Base-by-base conservation (phyloP, 2,888 invertebrate genomes). In the Argynnis bischoffii region DNA sequence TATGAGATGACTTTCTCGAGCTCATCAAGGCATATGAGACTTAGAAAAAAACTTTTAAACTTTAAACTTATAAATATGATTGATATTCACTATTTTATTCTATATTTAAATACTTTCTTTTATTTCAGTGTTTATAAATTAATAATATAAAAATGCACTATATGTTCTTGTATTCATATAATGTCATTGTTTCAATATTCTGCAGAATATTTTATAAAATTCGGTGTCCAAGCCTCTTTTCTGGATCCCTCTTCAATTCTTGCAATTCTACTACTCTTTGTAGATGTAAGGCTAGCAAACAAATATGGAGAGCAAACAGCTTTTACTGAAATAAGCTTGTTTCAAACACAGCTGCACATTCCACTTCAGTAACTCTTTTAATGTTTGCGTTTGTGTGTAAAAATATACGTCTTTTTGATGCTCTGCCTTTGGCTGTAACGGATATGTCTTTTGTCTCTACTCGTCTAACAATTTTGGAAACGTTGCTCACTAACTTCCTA, bases 351-450 rank as follows among this genome's bases (percentile, higher is more conserved):
- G 82, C 83, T 84, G 81, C 75, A 80, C 75, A 74, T 75, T 78
- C 74, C 76, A 76, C 75, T 81, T 81, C 76, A 72, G 79, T 79
- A 81, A 82, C 80, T 83, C 83, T 85, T 87, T 73, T 86, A 77
- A 85, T 81, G 85, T 82, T 78, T 72, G 76, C 75, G 74, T 78
- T 78, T 75, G 77, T 70, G 79, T 83, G 77, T 85, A 85, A 83
- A 87, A 87, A 87, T 85, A 87, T 76, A 73, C 76, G 77, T 78
- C 81, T 85, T 82, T 81, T 83, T 80, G 77, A 81, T 81, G 80
- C 79, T 55, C 21, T 13, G 21, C 11, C 13, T 53, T 79, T 63
- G 65, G 56, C 64, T 68, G 61, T 73, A 69, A 64, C 75, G 77
- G 80, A 81, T 79, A 76, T 78, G 75, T 78, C 74, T 78, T 73